Conservation (phyloP, 2,797 vertebrate genomes). For the Myotis planiceps region DNA sequence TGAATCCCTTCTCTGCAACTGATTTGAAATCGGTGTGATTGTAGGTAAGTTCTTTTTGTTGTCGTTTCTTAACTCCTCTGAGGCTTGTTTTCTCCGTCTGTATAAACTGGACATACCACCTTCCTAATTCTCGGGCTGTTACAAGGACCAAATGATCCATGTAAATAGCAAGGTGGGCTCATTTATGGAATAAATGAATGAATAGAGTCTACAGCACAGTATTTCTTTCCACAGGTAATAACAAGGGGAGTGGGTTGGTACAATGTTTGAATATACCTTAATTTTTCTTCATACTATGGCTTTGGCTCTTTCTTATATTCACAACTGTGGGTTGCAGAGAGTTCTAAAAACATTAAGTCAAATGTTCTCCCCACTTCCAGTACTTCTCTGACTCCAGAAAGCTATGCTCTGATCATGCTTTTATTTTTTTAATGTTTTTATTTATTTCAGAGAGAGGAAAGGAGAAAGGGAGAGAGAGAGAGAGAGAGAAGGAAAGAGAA, state of each 20-base stretch:
- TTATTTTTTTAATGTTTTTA: not conserved
- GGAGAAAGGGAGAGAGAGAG: no score
- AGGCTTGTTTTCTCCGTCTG: not conserved
- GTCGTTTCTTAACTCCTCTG: not conserved
- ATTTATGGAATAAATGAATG: not conserved
- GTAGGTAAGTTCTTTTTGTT: not conserved
- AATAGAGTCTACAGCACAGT: not conserved
- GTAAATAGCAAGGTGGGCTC: not conserved
- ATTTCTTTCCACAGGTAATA: not conserved
- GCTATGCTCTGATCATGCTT: not conserved
- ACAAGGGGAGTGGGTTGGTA: not conserved
- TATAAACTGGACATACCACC: not conserved
- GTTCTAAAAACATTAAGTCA: not conserved
- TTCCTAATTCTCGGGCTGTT: not conserved
- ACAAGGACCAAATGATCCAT: not conserved
- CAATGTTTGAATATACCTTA: not conserved
- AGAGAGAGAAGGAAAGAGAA: no score
- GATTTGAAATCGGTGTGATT: not conserved
- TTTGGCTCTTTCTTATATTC: constrained; percentile 17
- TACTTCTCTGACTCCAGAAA: not conserved
- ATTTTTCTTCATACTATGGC: not conserved
- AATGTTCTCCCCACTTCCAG: not conserved
- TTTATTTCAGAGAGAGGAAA: no score
- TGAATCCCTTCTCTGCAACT: not conserved
- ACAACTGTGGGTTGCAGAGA: not conserved